Base-by-base conservation (phyloP, 2,113 vertebrate genomes). In the Pao palembangensis region DNA sequence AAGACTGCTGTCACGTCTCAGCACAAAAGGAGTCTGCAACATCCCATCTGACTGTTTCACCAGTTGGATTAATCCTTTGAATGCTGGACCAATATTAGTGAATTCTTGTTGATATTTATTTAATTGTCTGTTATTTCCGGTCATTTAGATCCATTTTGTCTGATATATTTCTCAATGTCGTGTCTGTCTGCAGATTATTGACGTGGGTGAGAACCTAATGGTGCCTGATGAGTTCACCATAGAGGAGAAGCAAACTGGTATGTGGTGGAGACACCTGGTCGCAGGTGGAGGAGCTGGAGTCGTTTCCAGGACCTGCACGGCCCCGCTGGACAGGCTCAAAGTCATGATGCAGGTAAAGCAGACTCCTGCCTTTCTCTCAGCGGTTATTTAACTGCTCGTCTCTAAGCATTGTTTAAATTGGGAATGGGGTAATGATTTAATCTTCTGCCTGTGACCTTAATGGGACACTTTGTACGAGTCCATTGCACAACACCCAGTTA, bases 181-280 rank as follows among this genome's bases (percentile, higher is more conserved):
- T 55, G 2, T 14, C 6, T 31, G 18, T 19, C 17, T 31, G 6
- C 81, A 99, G 98, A 99, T 99, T 64, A 96, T 99, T 4, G 98
- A 99, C 52, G 92, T 99, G 6, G 98, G 98, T 3, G 98, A 99
- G 80, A 98, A 95, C 76, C 76, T 99, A 79, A 93, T 94, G 0
- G 95, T 99, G 1, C 98, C 96, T 0, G 98, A 99, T 66, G 98
- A 99, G 58, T 99, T 98, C 90, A 97, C 96, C 0, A 82, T 91
- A 14, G 94, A 98, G 71, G 98, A 99, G 85, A 94, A 92, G 67
- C 92, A 91, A 81, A 97, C 93, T 0, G 98, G 98, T 5, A 95
- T 97, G 95, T 98, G 93, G 96, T 99, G 96, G 98, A 90, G 96
- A 21, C 96, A 99, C 67, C 90, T 99, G 66, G 95, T 96, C 16